These are phyloP conservation scores for Agapornis canus DNA, from an alignment of 2,797 vertebrate species.

Conservation along the genomic window DNA sequence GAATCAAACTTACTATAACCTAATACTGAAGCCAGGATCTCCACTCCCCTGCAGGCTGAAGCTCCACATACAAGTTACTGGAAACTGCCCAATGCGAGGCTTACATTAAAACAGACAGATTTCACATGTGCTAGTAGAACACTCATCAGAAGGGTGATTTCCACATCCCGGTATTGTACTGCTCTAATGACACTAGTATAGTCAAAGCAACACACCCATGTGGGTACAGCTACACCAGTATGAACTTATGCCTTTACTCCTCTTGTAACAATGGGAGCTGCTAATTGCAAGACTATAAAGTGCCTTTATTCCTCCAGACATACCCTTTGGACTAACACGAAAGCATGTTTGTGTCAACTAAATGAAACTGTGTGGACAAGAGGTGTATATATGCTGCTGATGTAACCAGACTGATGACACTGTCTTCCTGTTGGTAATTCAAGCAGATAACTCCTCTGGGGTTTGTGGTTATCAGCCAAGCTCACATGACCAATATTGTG, in stretches of 20 bases:
- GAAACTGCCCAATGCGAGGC: not conserved
- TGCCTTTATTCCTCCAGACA: not conserved
- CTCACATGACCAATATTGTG: not conserved
- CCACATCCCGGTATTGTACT: not conserved
- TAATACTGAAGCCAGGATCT: not conserved
- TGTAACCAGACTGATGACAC: not conserved
- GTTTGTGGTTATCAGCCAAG: not conserved
- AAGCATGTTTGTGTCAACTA: not conserved
- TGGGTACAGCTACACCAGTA: not conserved
- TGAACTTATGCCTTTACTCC: not conserved
- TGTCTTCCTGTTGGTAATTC: not conserved
- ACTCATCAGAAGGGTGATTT: not conserved
- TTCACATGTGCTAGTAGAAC: not conserved
- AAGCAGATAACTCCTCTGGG: not conserved
- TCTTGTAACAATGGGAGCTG: not conserved
- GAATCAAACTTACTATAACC: not conserved
- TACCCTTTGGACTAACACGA: not conserved
- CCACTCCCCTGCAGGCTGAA: not conserved
- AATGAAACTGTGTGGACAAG: not conserved
- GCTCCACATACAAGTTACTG: not conserved
- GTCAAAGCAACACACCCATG: not conserved
- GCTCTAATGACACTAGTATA: not conserved
- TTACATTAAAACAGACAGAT: not conserved
- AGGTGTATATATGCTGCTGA: not conserved
- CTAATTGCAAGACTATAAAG: not conserved